phyloP scores from a whole-genome alignment of 2,797 vertebrate genomes.

The Rhinatrema bivittatum region DNA sequence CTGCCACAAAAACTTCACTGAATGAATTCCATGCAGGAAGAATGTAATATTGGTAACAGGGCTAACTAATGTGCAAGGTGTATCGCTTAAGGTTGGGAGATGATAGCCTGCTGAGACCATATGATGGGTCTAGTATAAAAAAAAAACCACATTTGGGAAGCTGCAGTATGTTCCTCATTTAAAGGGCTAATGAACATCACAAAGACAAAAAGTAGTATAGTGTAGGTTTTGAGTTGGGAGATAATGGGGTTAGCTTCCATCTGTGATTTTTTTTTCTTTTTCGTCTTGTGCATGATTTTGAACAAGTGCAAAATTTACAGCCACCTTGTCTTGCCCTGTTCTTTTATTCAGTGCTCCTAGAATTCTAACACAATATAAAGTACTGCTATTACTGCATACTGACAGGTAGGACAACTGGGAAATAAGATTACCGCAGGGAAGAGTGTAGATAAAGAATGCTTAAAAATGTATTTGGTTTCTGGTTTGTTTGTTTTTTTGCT shows the following conservation, averaged over 20 bases:
- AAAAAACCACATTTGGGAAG: slow-evolving; percentile 9
- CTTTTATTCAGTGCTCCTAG: slow-evolving; percentile 18
- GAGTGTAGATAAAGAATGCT: slow-evolving; percentile 8
- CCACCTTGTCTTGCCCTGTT: slow-evolving; percentile 15
- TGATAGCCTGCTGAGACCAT: slow-evolving; percentile 11
- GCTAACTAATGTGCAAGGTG: slow-evolving; percentile 8
- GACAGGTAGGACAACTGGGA: slow-evolving; percentile 7
- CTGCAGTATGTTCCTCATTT: slow-evolving; percentile 13
- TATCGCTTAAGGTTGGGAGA: slow-evolving; percentile 12
- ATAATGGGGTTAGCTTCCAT: neutral
- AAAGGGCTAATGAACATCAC: slow-evolving; percentile 15
- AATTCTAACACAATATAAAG: slow-evolving; percentile 18
- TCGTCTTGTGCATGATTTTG: slow-evolving; percentile 6
- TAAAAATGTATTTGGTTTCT: slow-evolving; percentile 7
- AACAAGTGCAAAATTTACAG: slow-evolving; percentile 2
- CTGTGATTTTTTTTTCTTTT: neutral
- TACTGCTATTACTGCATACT: slow-evolving; percentile 11
- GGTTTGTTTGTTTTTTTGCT: too few relatives aligned
- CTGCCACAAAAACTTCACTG: neutral
- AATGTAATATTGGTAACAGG: slow-evolving; percentile 9
- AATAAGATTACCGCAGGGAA: slow-evolving; percentile 5
- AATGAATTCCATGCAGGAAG: slow-evolving; percentile 7
- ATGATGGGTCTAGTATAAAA: slow-evolving; percentile 10
- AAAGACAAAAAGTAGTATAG: slow-evolving; percentile 2
- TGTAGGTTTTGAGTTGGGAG: too few relatives aligned